These are phyloP conservation scores for Ceratotherium simum DNA, from an alignment of 2,113 vertebrate genomes.

Conservation along the genomic window DNA sequence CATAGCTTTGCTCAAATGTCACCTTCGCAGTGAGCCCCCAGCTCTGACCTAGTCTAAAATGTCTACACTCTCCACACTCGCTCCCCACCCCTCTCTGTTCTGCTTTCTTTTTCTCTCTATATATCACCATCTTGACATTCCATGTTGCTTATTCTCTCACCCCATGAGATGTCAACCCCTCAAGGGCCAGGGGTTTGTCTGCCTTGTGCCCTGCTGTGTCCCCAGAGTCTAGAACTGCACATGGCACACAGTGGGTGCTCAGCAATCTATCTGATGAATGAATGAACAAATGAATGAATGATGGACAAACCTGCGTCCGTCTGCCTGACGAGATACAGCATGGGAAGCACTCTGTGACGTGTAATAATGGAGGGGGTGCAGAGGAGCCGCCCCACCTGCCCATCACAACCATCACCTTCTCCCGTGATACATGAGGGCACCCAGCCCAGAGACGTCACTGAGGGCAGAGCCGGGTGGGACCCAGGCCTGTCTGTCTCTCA, in stretches of 20 bases:
- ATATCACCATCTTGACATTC: not conserved
- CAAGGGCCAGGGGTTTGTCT: not conserved
- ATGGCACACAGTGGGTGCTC: not conserved
- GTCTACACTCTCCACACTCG: rapidly evolving
- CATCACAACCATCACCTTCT: not conserved
- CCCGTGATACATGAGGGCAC: not conserved
- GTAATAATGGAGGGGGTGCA: rapidly evolving
- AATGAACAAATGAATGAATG: not conserved
- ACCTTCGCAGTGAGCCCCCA: not conserved
- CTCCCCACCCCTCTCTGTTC: not conserved
- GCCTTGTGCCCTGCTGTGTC: not conserved
- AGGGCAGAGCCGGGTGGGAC: not conserved
- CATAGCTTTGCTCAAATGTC: no score
- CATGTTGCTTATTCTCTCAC: not conserved
- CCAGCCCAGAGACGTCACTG: not conserved
- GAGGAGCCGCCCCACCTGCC: not conserved
- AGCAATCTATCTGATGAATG: not conserved
- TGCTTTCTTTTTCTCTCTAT: no score
- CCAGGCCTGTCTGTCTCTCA: not conserved
- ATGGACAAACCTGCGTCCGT: not conserved
- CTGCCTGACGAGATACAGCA: rapidly evolving
- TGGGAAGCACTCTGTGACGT: no score
- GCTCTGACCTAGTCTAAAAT: not conserved
- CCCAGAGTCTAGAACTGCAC: not conserved
- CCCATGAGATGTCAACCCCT: not conserved